phyloP scores from a whole-genome alignment of 2,113 vertebrate species.

The Balaeniceps rex region DNA sequence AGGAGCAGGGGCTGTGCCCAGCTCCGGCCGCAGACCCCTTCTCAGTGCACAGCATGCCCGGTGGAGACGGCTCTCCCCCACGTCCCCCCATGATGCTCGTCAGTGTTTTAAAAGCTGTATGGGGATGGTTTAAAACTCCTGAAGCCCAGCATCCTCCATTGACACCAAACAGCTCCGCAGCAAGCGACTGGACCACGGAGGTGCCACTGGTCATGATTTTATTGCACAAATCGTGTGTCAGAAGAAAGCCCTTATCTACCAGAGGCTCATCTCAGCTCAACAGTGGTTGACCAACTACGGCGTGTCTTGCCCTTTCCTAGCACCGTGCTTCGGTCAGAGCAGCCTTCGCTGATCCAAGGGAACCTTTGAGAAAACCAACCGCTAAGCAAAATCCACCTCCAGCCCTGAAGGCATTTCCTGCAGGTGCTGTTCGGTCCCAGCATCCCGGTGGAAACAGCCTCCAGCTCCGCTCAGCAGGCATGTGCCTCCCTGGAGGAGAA shows the following conservation, averaged over 20 bases:
- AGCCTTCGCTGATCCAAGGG: neutral
- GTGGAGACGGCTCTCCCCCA: neutral
- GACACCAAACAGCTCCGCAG: neutral
- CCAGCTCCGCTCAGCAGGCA: neutral
- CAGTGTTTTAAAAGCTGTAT: neutral
- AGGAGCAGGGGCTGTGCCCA: neutral
- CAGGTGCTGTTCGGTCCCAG: neutral
- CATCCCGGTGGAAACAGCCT: neutral
- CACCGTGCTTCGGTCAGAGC: neutral
- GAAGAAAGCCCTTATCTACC: neutral
- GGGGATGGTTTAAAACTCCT: neutral
- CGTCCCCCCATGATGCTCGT: neutral
- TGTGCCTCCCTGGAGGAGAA: neutral
- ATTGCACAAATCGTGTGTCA: neutral
- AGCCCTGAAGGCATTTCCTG: neutral
- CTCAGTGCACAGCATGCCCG: accelerated
- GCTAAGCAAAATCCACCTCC: neutral
- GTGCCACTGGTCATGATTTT: accelerated
- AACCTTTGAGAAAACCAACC: neutral
- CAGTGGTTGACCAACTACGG: neutral
- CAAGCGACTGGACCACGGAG: accelerated
- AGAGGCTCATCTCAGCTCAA: neutral
- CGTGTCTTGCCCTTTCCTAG: neutral
- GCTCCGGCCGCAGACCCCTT: neutral
- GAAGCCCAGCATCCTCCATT: neutral